Evolutionary conservation across 2,113 vertebrate genomes (phyloP).

Genomic region (Catagonus wagneri): DNA sequence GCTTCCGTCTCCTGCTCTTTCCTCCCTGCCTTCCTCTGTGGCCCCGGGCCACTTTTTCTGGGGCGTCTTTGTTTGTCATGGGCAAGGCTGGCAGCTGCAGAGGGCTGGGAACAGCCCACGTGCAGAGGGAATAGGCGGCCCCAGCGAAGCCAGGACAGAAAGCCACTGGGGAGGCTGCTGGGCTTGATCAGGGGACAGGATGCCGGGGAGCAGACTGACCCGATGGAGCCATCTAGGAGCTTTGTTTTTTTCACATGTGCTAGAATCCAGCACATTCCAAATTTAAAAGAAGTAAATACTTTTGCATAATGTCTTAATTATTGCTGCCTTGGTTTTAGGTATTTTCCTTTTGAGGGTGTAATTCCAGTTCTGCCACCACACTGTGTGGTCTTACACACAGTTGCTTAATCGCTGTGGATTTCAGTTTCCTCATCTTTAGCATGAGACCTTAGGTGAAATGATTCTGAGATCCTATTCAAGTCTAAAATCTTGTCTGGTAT

Average conservation of each 20-base stretch:
- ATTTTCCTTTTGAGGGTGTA: neutral
- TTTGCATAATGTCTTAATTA: neutral
- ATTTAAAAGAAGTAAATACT: neutral
- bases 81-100: conserved; percentile 1
- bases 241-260: neutral
- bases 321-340: conserved; percentile 19
- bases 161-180: neutral
- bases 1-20: neutral
- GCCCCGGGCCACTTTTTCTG: neutral
- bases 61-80: neutral
- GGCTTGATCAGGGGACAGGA: neutral
- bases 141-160: conserved; percentile 2
- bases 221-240: neutral
- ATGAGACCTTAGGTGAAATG: neutral
- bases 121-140: neutral
- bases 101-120: neutral
- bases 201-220: neutral
- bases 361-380: neutral
- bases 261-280: neutral
- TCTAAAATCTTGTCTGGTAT: neutral
- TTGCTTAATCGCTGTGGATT: neutral
- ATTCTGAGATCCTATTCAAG: neutral
- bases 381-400: neutral
- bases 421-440: conserved; percentile 8
- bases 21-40: neutral